These are phyloP conservation scores for Eupithecia abbreviata DNA, from an alignment of 2,888 invertebrate species.

Conservation along the genomic window DNA sequence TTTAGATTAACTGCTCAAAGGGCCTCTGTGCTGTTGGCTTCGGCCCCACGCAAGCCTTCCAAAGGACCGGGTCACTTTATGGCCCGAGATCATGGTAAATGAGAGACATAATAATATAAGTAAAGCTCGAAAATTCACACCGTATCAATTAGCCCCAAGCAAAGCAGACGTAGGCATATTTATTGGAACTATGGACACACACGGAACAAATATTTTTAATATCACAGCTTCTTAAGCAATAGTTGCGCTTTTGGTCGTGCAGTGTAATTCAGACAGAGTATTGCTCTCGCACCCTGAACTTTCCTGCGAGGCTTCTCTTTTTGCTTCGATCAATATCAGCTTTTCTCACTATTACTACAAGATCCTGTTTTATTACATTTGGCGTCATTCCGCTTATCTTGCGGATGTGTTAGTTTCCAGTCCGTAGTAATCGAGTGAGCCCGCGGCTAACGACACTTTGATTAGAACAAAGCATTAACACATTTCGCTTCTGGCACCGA, in stretches of 20 bases:
- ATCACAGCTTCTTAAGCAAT: background rate
- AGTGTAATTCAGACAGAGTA: background rate
- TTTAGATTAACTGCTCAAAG: no score
- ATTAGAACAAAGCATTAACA: conserved; percentile 69
- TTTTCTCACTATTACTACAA: conserved; percentile 23
- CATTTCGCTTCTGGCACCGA: conserved; percentile 53
- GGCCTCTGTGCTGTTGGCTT: no score
- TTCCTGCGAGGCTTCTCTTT: background rate
- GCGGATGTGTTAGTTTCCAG: conserved; percentile 67
- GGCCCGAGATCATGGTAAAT: no score
- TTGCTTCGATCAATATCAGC: conserved; percentile 14
- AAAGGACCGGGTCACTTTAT: no score
- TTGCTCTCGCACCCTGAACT: background rate
- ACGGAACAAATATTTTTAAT: background rate
- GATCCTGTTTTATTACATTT: conserved; percentile 42
- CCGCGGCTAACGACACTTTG: conserved; percentile 71
- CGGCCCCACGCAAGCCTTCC: no score
- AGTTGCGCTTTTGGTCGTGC: background rate
- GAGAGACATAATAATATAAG: background rate
- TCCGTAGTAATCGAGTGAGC: conserved; percentile 70
- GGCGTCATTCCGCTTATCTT: conserved; percentile 53
- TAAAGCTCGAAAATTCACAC: background rate
- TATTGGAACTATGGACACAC: background rate
- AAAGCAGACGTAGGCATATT: background rate
- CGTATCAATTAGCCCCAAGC: background rate